Evolutionary conservation across 2,888 invertebrate species (phyloP).

Genomic region (Scelioninae gen. 1): DNA sequence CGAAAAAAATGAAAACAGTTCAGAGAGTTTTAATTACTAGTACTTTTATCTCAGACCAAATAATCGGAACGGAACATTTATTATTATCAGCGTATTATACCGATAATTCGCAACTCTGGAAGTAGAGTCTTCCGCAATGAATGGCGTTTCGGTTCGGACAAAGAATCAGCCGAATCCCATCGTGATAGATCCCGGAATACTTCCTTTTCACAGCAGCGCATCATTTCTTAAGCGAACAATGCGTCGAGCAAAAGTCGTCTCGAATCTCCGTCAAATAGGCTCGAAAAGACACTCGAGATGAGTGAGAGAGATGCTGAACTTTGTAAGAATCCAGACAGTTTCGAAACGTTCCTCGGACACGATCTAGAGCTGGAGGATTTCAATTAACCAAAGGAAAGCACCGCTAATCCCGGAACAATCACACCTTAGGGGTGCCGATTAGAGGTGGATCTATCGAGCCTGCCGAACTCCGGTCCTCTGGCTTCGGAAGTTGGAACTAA

Average conservation of each 20-base stretch:
- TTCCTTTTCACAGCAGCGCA: constrained; percentile 60
- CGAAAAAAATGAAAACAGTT: constrained; percentile 12
- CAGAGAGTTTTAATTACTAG: constrained; percentile 34
- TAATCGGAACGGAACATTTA: constrained; percentile 49
- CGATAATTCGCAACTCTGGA: constrained; percentile 47
- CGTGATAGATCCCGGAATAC: constrained; percentile 61
- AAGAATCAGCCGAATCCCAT: constrained; percentile 52
- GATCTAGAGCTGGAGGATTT: no score
- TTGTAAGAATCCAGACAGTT: constrained; percentile 69
- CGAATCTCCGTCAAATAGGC: constrained; percentile 63
- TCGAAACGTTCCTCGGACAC: constrained; percentile 59
- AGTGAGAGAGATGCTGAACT: constrained; percentile 52
- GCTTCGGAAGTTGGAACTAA: no score
- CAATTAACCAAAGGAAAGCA: no score
- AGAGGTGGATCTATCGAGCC: no score
- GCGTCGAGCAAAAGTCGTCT: constrained; percentile 63
- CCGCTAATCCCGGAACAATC: no score
- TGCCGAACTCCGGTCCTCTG: no score
- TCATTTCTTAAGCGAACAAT: constrained; percentile 67
- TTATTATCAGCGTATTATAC: constrained; percentile 58
- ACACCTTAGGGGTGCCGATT: no score
- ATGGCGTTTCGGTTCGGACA: constrained; percentile 62
- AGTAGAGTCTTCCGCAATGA: constrained; percentile 52
- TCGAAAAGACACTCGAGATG: constrained; percentile 28
- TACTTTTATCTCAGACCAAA: constrained; percentile 18